Conservation (phyloP, 2,888 invertebrate species). For the Heteromurus nitidus region DNA sequence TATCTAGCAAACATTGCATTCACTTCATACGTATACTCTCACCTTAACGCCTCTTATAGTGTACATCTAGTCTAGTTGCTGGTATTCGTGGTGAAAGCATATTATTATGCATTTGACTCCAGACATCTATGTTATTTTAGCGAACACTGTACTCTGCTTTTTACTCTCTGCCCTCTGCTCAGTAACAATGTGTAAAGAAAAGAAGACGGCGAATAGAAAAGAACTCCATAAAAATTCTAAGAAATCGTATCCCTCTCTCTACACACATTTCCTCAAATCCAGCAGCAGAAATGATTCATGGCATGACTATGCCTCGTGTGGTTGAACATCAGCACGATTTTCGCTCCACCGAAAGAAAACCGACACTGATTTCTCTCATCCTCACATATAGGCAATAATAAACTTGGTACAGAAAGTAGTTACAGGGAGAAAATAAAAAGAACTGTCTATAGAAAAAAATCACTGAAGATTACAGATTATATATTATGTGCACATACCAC, state of each 20-base stretch:
- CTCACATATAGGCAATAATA: neutral
- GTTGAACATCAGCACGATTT: neutral
- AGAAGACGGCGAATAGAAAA: slow-evolving; percentile 1
- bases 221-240: slow-evolving; percentile 6
- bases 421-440: too few species aligned
- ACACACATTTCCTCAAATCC: neutral
- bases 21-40: neutral
- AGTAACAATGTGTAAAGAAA: neutral
- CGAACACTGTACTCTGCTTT: neutral
- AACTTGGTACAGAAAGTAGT: too few species aligned
- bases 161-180: too few species aligned
- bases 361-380: neutral
- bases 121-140: too few species aligned
- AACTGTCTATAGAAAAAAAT: too few species aligned
- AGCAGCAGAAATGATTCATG: slow-evolving; percentile 26
- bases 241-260: neutral
- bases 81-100: neutral
- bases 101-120: too few species aligned
- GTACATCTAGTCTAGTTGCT: neutral
- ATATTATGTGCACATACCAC: too few species aligned
- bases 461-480: too few species aligned
- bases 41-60: neutral
- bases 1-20: neutral
- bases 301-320: neutral
- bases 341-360: neutral